These are phyloP conservation scores for Amblyraja radiata DNA, from an alignment of 2,797 vertebrate species.

Conservation along the genomic window DNA sequence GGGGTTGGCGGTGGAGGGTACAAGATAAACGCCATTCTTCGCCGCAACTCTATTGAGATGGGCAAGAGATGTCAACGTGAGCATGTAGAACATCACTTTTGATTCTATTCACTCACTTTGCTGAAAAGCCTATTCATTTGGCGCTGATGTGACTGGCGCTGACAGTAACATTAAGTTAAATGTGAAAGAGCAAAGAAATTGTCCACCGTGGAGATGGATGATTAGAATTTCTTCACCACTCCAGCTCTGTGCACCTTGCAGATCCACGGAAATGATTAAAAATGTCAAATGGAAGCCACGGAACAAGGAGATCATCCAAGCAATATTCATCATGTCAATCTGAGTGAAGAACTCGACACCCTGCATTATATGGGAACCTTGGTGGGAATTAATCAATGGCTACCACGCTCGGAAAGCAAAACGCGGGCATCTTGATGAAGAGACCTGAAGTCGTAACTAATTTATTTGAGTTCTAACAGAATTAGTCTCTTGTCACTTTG, in stretches of 20 bases:
- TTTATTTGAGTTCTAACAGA: neutral
- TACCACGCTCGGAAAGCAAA: neutral
- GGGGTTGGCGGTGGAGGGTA: neutral
- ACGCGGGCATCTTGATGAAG: neutral
- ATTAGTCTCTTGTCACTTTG: neutral
- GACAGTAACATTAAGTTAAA: conserved; percentile 27
- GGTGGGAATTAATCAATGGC: neutral
- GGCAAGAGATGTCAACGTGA: neutral
- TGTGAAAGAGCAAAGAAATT: neutral
- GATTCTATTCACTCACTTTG: neutral
- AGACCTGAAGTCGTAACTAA: neutral
- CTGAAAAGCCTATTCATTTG: neutral
- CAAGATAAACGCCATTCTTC: neutral
- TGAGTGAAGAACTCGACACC: neutral
- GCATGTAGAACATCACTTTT: neutral
- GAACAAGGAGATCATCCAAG: neutral
- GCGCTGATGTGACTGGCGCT: neutral
- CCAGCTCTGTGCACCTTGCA: neutral
- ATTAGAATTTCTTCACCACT: conserved; percentile 20
- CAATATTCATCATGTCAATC: conserved; percentile 3
- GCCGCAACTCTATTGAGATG: neutral
- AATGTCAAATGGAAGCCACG: neutral
- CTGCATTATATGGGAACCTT: neutral
- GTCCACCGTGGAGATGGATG: neutral
- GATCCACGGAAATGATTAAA: conserved; percentile 15